These are phyloP conservation scores for Elaphurus davidianus DNA, from an alignment of 2,113 vertebrate species.

Conservation along the genomic window DNA sequence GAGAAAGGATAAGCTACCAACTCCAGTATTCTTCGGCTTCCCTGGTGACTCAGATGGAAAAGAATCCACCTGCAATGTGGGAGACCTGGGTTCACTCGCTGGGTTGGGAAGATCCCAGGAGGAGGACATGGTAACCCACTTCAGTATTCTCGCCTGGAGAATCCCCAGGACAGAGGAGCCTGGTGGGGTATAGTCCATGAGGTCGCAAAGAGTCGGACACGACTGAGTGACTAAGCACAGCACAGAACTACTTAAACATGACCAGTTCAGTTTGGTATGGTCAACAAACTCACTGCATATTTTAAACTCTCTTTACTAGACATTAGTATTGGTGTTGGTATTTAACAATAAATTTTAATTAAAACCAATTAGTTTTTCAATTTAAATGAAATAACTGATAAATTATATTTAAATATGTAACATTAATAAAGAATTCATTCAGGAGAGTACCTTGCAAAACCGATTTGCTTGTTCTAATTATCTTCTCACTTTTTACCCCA, in stretches of 20 bases:
- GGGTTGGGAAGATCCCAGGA: not conserved
- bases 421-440: not conserved
- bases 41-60: not conserved
- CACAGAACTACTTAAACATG: not conserved
- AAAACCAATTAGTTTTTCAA: not conserved
- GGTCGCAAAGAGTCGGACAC: rapidly evolving
- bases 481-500: not conserved
- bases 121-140: not conserved
- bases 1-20: not conserved
- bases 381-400: not conserved
- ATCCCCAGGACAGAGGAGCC: not conserved
- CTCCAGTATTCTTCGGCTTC: not conserved
- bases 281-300: not conserved
- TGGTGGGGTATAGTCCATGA: not conserved
- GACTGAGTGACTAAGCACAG: not conserved
- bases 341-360: not conserved
- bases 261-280: not conserved
- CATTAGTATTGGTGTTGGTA: not conserved
- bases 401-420: not conserved
- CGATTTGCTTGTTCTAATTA: not conserved
- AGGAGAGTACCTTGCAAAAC: not conserved
- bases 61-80: not conserved
- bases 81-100: not conserved
- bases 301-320: not conserved
- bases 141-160: not conserved